Evolutionary conservation across 2,888 invertebrate genomes (phyloP).

Genomic region (Nymphalis urticae): DNA sequence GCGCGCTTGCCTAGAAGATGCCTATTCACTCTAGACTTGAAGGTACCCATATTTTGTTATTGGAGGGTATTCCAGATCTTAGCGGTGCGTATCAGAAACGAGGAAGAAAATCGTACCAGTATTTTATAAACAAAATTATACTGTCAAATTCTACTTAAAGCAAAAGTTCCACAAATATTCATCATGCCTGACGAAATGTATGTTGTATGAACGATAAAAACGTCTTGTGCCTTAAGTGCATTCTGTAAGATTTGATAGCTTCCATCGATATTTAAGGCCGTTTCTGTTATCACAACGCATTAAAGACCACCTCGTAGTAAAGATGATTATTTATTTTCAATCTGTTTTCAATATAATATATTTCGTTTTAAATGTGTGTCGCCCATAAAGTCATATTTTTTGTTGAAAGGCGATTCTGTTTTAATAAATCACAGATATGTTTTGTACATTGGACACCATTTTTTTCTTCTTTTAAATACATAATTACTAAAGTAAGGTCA

Average conservation of each 20-base stretch:
- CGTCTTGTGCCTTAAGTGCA: constrained; percentile 41
- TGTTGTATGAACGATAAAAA: neutral
- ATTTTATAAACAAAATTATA: neutral
- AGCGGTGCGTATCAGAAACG: too few relatives aligned
- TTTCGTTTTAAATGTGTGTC: too few relatives aligned
- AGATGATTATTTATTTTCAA: constrained; percentile 3
- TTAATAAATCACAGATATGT: neutral
- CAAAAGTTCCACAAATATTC: neutral
- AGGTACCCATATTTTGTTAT: too few relatives aligned
- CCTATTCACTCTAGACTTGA: too few relatives aligned
- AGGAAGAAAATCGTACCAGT: too few relatives aligned
- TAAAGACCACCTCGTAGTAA: constrained; percentile 56
- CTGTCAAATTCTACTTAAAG: too few relatives aligned
- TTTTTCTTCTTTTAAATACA: neutral
- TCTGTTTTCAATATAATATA: too few relatives aligned
- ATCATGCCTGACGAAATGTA: neutral
- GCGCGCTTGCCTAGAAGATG: too few relatives aligned
- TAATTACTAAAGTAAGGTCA: constrained; percentile 60
- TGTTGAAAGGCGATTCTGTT: too few relatives aligned
- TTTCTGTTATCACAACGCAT: constrained; percentile 44
- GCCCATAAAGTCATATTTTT: too few relatives aligned
- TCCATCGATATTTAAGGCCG: constrained; percentile 11
- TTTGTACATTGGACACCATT: neutral
- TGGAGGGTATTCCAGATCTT: too few relatives aligned
- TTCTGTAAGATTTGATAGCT: constrained; percentile 50